Base-by-base conservation (phyloP, 2,797 vertebrate species). In the Lindbergichthys nudifrons region DNA sequence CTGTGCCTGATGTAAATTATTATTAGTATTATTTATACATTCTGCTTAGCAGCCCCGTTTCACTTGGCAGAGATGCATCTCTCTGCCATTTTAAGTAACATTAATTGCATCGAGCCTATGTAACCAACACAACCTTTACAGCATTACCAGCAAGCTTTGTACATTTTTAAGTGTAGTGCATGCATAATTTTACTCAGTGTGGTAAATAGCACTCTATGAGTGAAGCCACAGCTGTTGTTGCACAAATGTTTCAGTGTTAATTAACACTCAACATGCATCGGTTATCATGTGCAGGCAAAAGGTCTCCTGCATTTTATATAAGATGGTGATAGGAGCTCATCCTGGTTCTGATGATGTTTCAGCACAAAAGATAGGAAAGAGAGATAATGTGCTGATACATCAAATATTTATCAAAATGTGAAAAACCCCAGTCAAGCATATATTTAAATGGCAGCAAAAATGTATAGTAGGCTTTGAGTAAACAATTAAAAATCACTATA, bases 111-210 rank as follows among this genome's bases (percentile, higher is more conserved):
- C 47, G 83, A 77, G 67, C 63, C 76, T 68, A 81, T 74, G 69
- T 59, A 88, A 72, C 88, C 71, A 79, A 62, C 65, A 86, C 54
- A 91, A 75, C 43, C 88, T 90, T 88, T 86, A 89, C 83, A 93
- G 81, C 76, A 88, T 91, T 36, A 80, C 75, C 78, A 88, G 65
- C 72, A 81, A 86, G 64, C 62, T 85, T 90, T 92, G 88, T 89
- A 60, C 69, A 84, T 80, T 90, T 92, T 77, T 72, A 90, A 84
- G 80, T 88, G 88, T 80, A 76, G 70, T 58, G 79, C 82, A 86
- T 92, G 88, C 80, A 89, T 93, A 87, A 91, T 92, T 82, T 93
- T 88, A 82, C 75, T 86, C 80, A 80, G 80, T 69, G 73, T 85
- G 48, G 75, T 72, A 91, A 91, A 91, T 75, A 67, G 89, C 81